Evolutionary conservation across 2,113 vertebrate genomes (phyloP), one percentile per base, ranked within the genome.

Genomic region (Tor tambroides): DNA sequence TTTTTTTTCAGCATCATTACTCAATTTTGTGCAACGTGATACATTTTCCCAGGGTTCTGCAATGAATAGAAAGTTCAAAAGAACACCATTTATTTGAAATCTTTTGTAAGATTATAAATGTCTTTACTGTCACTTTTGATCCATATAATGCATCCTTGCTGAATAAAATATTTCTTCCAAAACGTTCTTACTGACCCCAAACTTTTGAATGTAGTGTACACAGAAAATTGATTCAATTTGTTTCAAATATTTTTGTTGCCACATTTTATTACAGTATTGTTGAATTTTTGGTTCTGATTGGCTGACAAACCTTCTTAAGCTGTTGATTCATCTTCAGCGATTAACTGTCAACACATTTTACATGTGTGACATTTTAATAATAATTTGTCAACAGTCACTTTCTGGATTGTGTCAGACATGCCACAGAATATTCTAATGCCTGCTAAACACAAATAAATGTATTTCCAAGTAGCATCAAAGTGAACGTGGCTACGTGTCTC

Each of bases 391-490:
- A 77, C 74, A 30, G n/a, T 51, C 23, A 74, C 38, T 83, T 54
- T 85, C 74, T 75, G 65, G 32, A 51, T 72, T 51, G 43, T 84
- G 61, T 75, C 51, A 41, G 30, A 83, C 65, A 75, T 76, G 65
- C 43, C 59, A 84, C 38, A 51, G 41, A 84, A 79, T 86, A 12
- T 41, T 80, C 43, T 84, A 75, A 80, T 61, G 59, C 15, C 69
- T 41, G 28, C 67, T 72, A 65, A 51, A 43, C 32, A 38, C 26
- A 72, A 69, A 67, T 80, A 26, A 71, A 67, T 63, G 21, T 7
- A 32, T 63, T 54, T 46, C 88, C 81, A 87, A 80, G 46, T 76
- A 46, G 75, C 85, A 75, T 86, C 49, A 54, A 38, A 80, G 74
- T 84, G 61, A 41, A 74, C 8, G n/a, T 23, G 23, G 75, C 35